These are phyloP conservation scores for Valencia hispanica DNA, from an alignment of 2,797 vertebrate genomes.

Conservation along the genomic window DNA sequence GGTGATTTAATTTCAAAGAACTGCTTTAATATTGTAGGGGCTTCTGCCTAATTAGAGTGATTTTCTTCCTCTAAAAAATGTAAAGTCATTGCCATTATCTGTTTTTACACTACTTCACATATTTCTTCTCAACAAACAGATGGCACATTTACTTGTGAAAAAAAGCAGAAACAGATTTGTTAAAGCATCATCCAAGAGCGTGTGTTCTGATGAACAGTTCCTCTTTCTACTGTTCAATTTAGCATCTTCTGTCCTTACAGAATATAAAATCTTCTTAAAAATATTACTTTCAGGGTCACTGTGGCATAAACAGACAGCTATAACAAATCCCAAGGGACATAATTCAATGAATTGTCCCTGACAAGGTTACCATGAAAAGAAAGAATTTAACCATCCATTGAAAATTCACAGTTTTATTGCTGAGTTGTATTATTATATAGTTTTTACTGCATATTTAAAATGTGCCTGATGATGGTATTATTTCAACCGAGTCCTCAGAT, in stretches of 20 bases:
- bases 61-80: constrained; percentile 1
- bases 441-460: not conserved
- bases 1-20: constrained; percentile 6
- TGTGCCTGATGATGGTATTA: not conserved
- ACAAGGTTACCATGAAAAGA: constrained; percentile 30
- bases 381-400: constrained; percentile 9
- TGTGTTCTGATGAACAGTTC: constrained; percentile 5
- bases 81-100: not conserved
- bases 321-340: constrained; percentile 21
- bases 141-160: not conserved
- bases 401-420: constrained; percentile 7
- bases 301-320: constrained; percentile 10
- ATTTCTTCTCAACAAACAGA: constrained; percentile 1
- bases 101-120: constrained; percentile 13
- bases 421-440: not conserved
- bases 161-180: constrained; percentile 2
- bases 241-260: constrained; percentile 6
- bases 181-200: not conserved
- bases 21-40: not conserved
- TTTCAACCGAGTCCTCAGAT: not conserved
- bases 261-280: constrained; percentile 24
- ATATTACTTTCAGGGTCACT: constrained; percentile 17
- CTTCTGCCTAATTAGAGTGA: not conserved
- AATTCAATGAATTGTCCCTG: constrained; percentile 16
- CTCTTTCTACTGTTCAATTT: constrained; percentile 7